Evolutionary conservation across 1,140 invertebrate genomes (phyloP), one percentile per base, ranked within the genome.

Genomic region (Cardiocondyla obscurior): DNA sequence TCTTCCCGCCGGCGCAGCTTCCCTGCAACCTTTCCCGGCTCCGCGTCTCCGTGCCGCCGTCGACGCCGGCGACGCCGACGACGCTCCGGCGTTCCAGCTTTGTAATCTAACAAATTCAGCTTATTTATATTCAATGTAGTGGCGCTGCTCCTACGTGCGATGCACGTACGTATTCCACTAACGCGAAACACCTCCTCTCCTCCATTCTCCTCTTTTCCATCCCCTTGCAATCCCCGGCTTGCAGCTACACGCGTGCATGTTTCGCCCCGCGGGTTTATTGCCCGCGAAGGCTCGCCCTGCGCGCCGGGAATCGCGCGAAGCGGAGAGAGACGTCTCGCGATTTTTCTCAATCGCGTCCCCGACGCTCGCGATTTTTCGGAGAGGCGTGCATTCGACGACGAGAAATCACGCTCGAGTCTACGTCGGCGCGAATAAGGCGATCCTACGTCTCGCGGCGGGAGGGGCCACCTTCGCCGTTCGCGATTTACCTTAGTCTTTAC

Each of bases 121-220:
- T 88, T 88, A 88, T 88, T 88, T 88, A 88, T 88, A 88, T 88
- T 88, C 87, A 88, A 88, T 88, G 87, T 88, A 86, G 86, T 81
- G 77, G 83, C 60, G 49, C 74, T 88, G 22, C 83, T 88, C 87
- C 83, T 57, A 88, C 79, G 87, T 88, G 86, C 87, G 58, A 88
- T 85, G 83, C 87, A 88, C 87, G 87, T 88, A 88, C 87, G 86
- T 88, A 88, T 88, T 88, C 87, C 79, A 85, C 86, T 88, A 88
- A 88, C 87, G 87, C 72, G 86, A 72, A 76, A 85, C 76, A 86
- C 67, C 49, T 44, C 58, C 30, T 55, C 53, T 39, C 57, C 42
- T 19, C 46, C 28, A 49, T 39, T 42, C 42, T 64, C 42, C 39
- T 33, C 22, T 22, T 30, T 36, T 16, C 51, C 42, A 19, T 51